Evolutionary conservation across 2,113 vertebrate genomes (phyloP).

Genomic region (Coryphaenoides rupestris): DNA sequence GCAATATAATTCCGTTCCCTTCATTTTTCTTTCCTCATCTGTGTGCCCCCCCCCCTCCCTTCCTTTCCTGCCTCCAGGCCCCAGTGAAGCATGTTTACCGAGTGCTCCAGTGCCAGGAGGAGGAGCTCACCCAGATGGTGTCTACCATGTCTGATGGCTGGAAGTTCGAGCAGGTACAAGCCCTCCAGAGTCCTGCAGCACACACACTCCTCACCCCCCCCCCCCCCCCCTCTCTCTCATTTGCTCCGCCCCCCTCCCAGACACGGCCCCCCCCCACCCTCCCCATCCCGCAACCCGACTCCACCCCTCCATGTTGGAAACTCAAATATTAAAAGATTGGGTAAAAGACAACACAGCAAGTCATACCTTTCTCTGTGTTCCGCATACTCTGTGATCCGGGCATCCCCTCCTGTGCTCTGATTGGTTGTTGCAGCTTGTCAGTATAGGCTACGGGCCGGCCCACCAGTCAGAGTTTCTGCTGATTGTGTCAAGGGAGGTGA

Average conservation of each 20-base stretch:
- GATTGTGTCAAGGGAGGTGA: constrained; percentile 93
- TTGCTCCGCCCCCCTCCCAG: constrained; percentile 44
- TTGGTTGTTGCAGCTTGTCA: constrained; percentile 94
- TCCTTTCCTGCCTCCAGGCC: constrained; percentile 68
- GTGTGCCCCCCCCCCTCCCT: background rate
- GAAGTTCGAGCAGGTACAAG: constrained; percentile 96
- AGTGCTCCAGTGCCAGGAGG: constrained; percentile 97
- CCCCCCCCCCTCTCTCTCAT: constrained; percentile 20
- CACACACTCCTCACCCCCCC: no score
- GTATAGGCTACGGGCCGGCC: constrained; percentile 89
- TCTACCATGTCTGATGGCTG: constrained; percentile 99
- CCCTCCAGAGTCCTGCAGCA: constrained; percentile 1
- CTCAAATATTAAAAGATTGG: background rate
- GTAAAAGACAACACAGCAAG: constrained; percentile 22
- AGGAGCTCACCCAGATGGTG: constrained; percentile 98
- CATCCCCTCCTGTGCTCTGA: constrained; percentile 76
- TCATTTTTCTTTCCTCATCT: background rate
- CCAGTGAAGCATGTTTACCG: constrained; percentile 96
- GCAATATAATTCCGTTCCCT: background rate
- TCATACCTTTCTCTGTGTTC: constrained; percentile 50
- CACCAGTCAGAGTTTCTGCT: constrained; percentile 95
- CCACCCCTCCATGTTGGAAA: constrained; percentile 40
- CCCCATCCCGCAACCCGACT: no score
- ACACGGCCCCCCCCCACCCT: constrained; percentile 43
- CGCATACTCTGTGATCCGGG: constrained; percentile 61